Conservation (phyloP, 2,797 vertebrate species). For the Pampus argenteus region DNA sequence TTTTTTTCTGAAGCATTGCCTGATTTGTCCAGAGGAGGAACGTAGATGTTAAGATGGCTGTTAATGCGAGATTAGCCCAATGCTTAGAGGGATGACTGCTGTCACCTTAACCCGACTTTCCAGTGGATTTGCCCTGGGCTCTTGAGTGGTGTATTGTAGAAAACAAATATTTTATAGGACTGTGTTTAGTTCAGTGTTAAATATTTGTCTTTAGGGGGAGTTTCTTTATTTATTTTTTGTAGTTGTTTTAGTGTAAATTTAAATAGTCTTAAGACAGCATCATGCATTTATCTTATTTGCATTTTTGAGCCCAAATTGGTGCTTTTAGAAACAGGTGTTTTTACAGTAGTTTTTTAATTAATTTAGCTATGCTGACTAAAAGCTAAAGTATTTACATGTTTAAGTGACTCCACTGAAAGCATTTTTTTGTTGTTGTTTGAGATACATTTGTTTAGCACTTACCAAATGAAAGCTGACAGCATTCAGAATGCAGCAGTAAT, state of each 20-base stretch:
- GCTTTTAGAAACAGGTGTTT: background rate
- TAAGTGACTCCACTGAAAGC: background rate
- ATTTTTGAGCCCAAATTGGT: background rate
- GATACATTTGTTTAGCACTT: background rate
- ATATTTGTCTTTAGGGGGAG: background rate
- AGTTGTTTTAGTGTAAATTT: too few relatives aligned
- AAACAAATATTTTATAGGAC: background rate
- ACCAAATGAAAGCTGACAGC: background rate
- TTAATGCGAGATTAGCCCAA: constrained; percentile 79
- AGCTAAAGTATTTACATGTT: background rate
- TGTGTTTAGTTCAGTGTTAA: background rate
- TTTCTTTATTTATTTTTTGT: background rate
- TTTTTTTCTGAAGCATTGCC: background rate
- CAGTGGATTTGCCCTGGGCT: background rate
- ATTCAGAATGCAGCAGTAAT: background rate
- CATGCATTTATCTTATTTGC: too few relatives aligned
- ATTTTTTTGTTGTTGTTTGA: background rate
- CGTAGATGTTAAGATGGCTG: constrained; percentile 29
- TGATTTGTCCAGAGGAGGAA: constrained; percentile 18
- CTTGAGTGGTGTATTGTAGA: background rate
- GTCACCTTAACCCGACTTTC: constrained; percentile 32
- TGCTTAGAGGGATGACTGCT: constrained; percentile 60
- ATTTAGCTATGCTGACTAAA: background rate
- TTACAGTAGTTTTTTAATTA: background rate
- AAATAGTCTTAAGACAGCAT: too few relatives aligned